Evolutionary conservation across 2,797 vertebrate species (phyloP).

Genomic region (Pteropus rufus): DNA sequence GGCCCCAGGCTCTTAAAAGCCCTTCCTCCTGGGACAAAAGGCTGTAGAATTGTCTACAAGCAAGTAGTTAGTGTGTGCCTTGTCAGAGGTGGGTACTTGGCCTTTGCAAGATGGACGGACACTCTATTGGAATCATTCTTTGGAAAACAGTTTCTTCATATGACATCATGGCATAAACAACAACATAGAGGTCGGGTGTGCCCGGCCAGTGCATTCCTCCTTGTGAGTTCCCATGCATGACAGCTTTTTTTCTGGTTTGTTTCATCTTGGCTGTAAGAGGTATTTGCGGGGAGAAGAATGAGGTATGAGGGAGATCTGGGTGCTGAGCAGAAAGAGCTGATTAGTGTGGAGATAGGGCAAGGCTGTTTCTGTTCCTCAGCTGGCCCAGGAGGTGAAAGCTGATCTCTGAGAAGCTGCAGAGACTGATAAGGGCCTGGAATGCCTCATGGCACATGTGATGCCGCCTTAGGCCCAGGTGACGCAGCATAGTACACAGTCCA

Average conservation of each 20-base stretch:
- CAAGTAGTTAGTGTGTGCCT: background rate
- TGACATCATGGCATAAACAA: background rate
- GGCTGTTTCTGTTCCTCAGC: background rate
- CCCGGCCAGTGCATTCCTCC: accelerated
- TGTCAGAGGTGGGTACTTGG: background rate
- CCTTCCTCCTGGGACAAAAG: background rate
- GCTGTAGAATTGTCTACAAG: background rate
- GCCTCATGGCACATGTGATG: background rate
- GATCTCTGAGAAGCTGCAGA: background rate
- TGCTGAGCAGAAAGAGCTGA: background rate
- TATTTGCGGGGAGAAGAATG: background rate
- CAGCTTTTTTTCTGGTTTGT: background rate
- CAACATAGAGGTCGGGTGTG: background rate
- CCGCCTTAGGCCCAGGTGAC: background rate
- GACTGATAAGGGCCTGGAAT: background rate
- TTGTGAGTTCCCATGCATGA: no score
- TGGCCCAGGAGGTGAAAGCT: background rate
- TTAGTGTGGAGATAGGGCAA: background rate
- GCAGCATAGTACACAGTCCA: background rate
- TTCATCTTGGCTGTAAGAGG: background rate
- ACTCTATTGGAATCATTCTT: background rate
- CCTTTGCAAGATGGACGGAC: background rate
- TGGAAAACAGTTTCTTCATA: background rate
- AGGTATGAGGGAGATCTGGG: background rate
- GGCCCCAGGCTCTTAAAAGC: background rate